A percentile compares a stretch with the other conserved stretches of the same genome.
phyloP scores from a whole-genome alignment of 2,113 vertebrate species.

The Ceyx melanurus region DNA sequence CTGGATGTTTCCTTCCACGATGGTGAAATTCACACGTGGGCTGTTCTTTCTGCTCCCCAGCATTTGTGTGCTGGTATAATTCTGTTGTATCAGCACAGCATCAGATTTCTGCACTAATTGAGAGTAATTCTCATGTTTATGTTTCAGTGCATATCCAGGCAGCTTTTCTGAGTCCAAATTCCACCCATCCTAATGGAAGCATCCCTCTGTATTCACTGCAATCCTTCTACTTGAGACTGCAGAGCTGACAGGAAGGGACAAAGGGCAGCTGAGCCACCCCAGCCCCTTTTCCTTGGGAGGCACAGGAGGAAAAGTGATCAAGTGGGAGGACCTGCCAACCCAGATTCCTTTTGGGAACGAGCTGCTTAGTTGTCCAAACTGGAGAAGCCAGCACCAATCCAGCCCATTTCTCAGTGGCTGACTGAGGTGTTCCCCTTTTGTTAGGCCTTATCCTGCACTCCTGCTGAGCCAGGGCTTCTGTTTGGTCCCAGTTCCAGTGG shows the following conservation, averaged over 20 bases:
- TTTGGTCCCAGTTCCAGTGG: not conserved
- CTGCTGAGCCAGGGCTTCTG: not conserved
- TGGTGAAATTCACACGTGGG: fast-evolving
- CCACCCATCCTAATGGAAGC: not conserved
- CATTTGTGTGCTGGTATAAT: too few species aligned
- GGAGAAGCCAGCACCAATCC: not conserved
- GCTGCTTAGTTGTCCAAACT: not conserved
- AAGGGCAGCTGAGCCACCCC: not conserved
- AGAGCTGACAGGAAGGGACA: not conserved
- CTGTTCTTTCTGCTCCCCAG: not conserved
- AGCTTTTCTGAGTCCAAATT: not conserved
- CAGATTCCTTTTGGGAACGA: not conserved
- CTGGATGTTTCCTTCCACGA: fast-evolving
- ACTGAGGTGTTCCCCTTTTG: not conserved
- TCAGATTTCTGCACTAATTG: not conserved
- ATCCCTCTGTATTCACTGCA: not conserved
- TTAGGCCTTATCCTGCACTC: not conserved
- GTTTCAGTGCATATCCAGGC: not conserved
- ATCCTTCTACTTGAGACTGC: not conserved
- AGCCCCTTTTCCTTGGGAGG: not conserved
- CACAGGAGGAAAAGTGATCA: not conserved
- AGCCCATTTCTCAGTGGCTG: not conserved
- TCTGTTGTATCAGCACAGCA: not conserved
- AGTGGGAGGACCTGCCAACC: not conserved
- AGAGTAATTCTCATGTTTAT: not conserved